Percentiles rank a stretch among this genome's conserved stretches.
Conservation (phyloP, 2,888 invertebrate genomes). For the Empis stercorea region DNA sequence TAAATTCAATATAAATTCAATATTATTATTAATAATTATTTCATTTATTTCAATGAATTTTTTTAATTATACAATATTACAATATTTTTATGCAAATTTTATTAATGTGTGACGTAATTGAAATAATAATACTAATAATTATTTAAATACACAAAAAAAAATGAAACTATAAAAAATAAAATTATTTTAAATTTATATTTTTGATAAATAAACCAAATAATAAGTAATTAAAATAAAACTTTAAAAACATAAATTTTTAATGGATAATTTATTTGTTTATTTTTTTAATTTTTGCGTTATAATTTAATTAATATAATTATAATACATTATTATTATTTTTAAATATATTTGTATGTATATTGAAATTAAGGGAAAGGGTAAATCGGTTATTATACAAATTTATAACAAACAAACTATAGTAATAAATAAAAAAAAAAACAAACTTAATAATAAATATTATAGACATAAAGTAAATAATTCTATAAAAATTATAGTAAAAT, state of each 20-base stretch:
- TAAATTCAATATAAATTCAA: not conserved
- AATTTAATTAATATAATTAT: too few relatives aligned
- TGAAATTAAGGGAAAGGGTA: not conserved
- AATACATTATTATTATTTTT: too few relatives aligned
- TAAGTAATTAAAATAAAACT: not conserved
- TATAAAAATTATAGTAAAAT: too few relatives aligned
- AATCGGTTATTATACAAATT: too few relatives aligned
- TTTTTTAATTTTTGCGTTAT: too few relatives aligned
- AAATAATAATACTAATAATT: not conserved
- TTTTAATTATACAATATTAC: too few relatives aligned
- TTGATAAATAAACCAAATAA: not conserved
- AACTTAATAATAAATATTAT: too few relatives aligned
- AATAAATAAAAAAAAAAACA: too few relatives aligned
- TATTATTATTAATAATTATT: not conserved
- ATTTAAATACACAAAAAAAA: not conserved
- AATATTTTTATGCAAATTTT: too few relatives aligned
- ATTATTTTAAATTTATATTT: not conserved
- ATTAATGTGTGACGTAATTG: conserved; percentile 1
- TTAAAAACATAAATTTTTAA: not conserved
- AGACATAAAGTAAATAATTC: too few relatives aligned
- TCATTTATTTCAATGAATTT: not conserved
- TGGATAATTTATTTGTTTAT: too few relatives aligned
- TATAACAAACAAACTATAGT: too few relatives aligned
- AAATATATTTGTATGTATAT: not conserved
- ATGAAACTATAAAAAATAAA: not conserved